phyloP scores from a whole-genome alignment of 2,888 invertebrate species.

The Dynastes maya region DNA sequence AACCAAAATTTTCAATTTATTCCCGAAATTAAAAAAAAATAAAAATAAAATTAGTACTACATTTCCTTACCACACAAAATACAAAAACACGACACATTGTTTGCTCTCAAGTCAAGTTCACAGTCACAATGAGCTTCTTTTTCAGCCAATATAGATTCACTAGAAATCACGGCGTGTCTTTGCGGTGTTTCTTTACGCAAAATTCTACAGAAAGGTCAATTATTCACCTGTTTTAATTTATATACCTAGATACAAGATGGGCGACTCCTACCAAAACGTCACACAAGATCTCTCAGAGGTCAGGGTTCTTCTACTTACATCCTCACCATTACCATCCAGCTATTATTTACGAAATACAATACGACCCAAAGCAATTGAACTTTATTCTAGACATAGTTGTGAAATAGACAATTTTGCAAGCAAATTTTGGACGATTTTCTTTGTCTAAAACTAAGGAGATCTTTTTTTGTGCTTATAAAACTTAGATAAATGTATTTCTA shows the following conservation, averaged over 20 bases:
- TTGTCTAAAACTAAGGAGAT: too few species aligned
- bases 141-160: neutral
- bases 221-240: slow-evolving; percentile 41
- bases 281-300: slow-evolving; percentile 14
- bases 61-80: neutral
- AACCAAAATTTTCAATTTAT: too few species aligned
- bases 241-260: slow-evolving; percentile 18
- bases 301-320: neutral
- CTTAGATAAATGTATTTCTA: too few species aligned
- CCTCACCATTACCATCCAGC: neutral
- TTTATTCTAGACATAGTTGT: neutral
- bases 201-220: slow-evolving; percentile 41
- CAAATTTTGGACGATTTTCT: too few species aligned
- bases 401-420: neutral
- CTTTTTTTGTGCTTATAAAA: too few species aligned
- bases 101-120: neutral
- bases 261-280: slow-evolving; percentile 32
- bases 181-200: slow-evolving; percentile 22
- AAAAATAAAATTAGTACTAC: too few species aligned
- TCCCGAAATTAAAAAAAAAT: too few species aligned
- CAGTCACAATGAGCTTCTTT: neutral
- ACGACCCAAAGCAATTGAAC: neutral
- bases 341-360: neutral
- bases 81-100: slow-evolving; percentile 1
- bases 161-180: neutral